Evolutionary conservation across 2,888 invertebrate species (phyloP).

Genomic region (Drosophila meridionalis): DNA sequence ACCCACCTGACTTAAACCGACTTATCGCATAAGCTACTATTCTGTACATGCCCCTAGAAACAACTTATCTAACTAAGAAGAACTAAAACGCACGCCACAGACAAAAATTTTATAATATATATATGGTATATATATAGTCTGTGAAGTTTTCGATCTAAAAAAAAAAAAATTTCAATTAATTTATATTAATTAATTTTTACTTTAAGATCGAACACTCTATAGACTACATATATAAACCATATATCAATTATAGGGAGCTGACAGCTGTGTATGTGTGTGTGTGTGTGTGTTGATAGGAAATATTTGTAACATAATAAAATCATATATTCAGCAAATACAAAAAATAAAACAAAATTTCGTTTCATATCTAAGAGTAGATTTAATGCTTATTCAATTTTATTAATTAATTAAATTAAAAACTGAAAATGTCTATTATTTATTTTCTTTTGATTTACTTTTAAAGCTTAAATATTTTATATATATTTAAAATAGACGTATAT

Average conservation of each 20-base stretch:
- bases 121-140: not conserved
- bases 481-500: constrained; percentile 49
- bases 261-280: constrained; percentile 12
- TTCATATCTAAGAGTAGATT: constrained; percentile 50
- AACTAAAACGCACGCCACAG: constrained; percentile 44
- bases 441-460: constrained; percentile 69
- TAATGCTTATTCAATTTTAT: constrained; percentile 30
- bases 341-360: constrained; percentile 39
- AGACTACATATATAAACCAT: not conserved
- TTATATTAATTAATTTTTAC: not conserved
- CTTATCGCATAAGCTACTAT: constrained; percentile 51
- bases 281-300: not conserved
- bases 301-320: constrained; percentile 3
- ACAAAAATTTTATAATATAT: constrained; percentile 23
- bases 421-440: constrained; percentile 52
- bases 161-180: not conserved
- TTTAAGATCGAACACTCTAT: not conserved
- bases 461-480: constrained; percentile 72
- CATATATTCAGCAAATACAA: constrained; percentile 1
- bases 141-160: not conserved
- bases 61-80: constrained; percentile 44
- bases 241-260: constrained; percentile 16
- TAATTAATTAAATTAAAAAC: constrained; percentile 51
- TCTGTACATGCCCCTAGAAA: constrained; percentile 61
- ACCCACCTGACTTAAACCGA: constrained; percentile 45